Evolutionary conservation across 2,113 vertebrate species (phyloP), one percentile per base, ranked within the genome.

Genomic region (Callaeas wilsoni): DNA sequence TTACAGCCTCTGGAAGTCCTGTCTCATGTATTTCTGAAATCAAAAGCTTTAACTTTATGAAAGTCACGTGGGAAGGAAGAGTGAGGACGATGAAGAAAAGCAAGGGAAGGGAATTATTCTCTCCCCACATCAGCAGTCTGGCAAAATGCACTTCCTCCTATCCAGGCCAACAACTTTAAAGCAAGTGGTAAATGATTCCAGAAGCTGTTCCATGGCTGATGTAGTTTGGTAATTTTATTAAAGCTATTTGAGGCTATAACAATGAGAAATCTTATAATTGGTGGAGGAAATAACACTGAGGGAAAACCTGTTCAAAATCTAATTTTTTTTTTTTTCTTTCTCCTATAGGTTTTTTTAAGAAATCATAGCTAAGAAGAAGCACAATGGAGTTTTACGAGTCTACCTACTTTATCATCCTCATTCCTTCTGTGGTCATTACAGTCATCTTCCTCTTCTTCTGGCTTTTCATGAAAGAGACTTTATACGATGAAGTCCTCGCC

Each of bases 401-500:
- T 44, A 99, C 99, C 90, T 99, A 99, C 98, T 99, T 99, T 57
- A 98, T 99, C 94, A 97, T 99, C 97, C 98, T 99, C 97, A 98
- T 99, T 89, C 99, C 99, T 91, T 98, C 98, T 25, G 98, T 99
- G 94, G 99, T 99, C 87, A 99, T 99, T 42, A 98, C 98, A 57
- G 98, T 99, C 92, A 99, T 99, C 97, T 99, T 99, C 98, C 98
- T 99, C 89, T 99, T 99, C 98, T 99, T 99, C 98, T 99, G 99
- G 98, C 99, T 99, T 94, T 99, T 99, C 97, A 99, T 99, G 99
- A 99, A 99, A 97, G 99, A 99, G 97, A 99, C 99, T 23, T 98
- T 99, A 12, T 99, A 99, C 8, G 99, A 99, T 37, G 99, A 99
- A 97, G 98, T 99, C 91, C 98, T 99, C 42, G 99, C 99, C 21